Evolutionary conservation across 2,113 vertebrate species (phyloP).

Genomic region (Megaceryle torquata): DNA sequence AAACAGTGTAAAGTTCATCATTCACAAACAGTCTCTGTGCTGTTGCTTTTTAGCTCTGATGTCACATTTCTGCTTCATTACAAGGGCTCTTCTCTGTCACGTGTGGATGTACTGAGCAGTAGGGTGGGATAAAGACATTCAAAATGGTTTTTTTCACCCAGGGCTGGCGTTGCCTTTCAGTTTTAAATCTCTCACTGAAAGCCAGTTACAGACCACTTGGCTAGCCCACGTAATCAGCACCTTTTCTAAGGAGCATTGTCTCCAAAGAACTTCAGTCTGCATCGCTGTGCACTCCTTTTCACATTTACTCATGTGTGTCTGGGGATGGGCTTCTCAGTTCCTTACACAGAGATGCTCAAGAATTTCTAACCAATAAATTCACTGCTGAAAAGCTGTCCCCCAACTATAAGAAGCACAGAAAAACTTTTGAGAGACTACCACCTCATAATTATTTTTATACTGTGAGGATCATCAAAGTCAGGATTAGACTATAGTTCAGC

Average conservation of each 20-base stretch:
- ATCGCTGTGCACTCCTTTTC: background rate
- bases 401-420: background rate
- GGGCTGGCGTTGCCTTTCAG: background rate
- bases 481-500: background rate
- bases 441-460: background rate
- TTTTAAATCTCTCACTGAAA: conserved; percentile 6
- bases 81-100: background rate
- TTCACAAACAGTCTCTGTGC: background rate
- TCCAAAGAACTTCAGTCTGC: background rate
- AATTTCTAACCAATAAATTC: background rate
- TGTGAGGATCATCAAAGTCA: background rate
- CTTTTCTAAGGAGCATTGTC: conserved; percentile 1
- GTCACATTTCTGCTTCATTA: conserved; percentile 8
- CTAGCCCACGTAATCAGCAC: conserved; percentile 20
- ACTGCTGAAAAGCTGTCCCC: background rate
- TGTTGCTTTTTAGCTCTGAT: conserved; percentile 30
- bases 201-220: background rate
- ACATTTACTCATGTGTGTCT: background rate
- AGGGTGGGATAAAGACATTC: background rate
- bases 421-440: background rate
- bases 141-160: background rate
- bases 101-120: background rate
- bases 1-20: conserved; percentile 4
- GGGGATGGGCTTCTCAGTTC: background rate
- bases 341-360: background rate